phyloP scores from a whole-genome alignment of 2,797 vertebrate genomes.

The Lerista edwardsae region DNA sequence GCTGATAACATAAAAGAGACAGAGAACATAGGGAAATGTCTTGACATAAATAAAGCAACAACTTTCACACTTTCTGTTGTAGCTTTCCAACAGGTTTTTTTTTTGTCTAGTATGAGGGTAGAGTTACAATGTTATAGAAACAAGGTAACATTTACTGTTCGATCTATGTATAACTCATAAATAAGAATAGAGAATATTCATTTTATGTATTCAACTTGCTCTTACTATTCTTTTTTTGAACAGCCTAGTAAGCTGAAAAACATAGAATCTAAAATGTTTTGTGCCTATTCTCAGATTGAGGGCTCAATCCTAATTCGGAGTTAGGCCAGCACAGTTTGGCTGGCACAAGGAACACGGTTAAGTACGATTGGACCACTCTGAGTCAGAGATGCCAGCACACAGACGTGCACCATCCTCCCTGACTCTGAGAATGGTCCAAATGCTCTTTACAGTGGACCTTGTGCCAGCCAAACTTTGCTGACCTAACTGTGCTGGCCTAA shows the following conservation, averaged over 20 bases:
- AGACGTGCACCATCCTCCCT: no score
- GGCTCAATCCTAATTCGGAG: no score
- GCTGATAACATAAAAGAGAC: not conserved
- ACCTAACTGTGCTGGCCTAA: no score
- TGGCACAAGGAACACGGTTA: no score
- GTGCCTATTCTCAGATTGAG: not conserved
- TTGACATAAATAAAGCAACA: constrained; percentile 22
- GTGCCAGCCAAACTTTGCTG: no score
- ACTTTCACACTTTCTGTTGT: accelerated
- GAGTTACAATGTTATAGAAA: constrained; percentile 22
- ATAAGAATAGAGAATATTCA: not conserved
- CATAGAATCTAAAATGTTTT: not conserved
- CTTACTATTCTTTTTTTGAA: not conserved
- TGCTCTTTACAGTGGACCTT: no score
- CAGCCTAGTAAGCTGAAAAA: not conserved
- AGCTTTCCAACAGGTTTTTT: not conserved
- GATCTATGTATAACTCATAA: constrained; percentile 4
- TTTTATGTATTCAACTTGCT: not conserved
- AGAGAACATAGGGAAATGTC: not conserved
- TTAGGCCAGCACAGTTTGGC: no score
- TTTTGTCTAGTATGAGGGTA: constrained; percentile 1
- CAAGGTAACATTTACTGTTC: constrained; percentile 6
- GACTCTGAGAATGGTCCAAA: no score
- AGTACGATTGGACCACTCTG: no score
- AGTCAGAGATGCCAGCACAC: no score